A percentile compares a stretch with the other conserved stretches of the same genome.
These are phyloP conservation scores for Silurus asotus DNA, from an alignment of 2,113 vertebrate species.

Conservation along the genomic window DNA sequence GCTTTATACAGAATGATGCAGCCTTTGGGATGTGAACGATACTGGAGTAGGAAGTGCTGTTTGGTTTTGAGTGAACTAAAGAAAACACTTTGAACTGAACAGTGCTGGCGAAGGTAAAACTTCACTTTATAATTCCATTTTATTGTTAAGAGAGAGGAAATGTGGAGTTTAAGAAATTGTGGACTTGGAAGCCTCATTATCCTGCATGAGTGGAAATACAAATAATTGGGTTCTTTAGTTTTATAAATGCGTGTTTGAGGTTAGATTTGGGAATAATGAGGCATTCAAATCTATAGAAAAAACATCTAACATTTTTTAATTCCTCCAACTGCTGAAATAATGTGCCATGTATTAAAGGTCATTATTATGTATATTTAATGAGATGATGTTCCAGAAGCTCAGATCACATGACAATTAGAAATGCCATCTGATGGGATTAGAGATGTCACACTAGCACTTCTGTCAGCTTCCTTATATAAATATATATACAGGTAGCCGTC, in stretches of 20 bases:
- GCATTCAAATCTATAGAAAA: neutral
- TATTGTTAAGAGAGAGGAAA: neutral
- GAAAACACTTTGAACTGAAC: neutral
- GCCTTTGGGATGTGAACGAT: neutral
- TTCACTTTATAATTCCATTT: neutral
- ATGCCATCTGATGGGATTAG: neutral
- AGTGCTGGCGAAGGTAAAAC: neutral
- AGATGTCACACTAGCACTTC: neutral
- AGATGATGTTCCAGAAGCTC: neutral
- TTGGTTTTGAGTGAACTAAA: neutral
- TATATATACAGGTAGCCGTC: no score
- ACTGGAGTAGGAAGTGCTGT: neutral
- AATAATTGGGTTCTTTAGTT: neutral
- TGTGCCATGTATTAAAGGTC: neutral
- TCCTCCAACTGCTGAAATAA: neutral
- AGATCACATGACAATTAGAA: neutral
- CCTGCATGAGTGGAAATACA: no score
- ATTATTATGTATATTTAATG: neutral
- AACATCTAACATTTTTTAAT: neutral
- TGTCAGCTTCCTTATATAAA: no score
- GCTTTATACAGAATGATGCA: neutral
- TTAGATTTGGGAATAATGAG: neutral
- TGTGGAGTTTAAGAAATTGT: neutral
- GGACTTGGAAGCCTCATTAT: neutral
- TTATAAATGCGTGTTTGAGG: neutral